Evolutionary conservation across 2,113 vertebrate species (phyloP), one percentile per base, ranked within the genome.

Genomic region (Lepisosteus osseus): DNA sequence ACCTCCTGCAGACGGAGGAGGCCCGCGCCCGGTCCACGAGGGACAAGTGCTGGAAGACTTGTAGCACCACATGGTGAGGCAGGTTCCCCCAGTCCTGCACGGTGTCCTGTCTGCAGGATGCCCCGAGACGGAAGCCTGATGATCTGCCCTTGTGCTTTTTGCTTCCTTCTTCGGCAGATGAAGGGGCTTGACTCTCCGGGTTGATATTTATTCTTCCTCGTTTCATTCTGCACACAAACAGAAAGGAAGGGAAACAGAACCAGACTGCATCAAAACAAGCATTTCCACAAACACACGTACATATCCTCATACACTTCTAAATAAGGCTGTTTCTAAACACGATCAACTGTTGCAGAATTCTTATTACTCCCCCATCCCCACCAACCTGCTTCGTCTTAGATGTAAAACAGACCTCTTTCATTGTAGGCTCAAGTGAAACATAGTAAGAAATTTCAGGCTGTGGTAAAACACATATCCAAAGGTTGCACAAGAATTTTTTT

Each of bases 21-120:
- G 91, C 94, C 17, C 83, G 88, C 45, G 93, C 94, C 41, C 92
- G 82, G 84, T 97, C 94, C 3, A 95, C 83, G 43, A 96, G 85
- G 66, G 95, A 90, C 47, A 97, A 87, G 44, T 93, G 92, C 81
- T 94, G 94, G 79, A 96, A 96, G 68, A 96, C 83, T 9, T 84
- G 79, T 74, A 95, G 83, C 7, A 96, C 70, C 0, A 96, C 73
- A 0, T 93, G 91, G 76, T 93, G 90, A 0, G 94, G 94, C 72
- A 96, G 88, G 79, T 74, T 93, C 1, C 88, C 92, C 95, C 94
- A 96, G 81, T 96, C 93, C 61, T 85, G 70, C 17, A 70, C 5
- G 0, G 42, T 78, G 40, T 62, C 2, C 5, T 67, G 76, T 1
- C 3, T 62, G 1, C 59, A 41, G 65, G 74, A 76, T 12, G 76